A percentile compares a stretch with the other conserved stretches of the same genome.
phyloP scores from a whole-genome alignment of 2,113 vertebrate genomes.

The Camarhynchus parvulus region DNA sequence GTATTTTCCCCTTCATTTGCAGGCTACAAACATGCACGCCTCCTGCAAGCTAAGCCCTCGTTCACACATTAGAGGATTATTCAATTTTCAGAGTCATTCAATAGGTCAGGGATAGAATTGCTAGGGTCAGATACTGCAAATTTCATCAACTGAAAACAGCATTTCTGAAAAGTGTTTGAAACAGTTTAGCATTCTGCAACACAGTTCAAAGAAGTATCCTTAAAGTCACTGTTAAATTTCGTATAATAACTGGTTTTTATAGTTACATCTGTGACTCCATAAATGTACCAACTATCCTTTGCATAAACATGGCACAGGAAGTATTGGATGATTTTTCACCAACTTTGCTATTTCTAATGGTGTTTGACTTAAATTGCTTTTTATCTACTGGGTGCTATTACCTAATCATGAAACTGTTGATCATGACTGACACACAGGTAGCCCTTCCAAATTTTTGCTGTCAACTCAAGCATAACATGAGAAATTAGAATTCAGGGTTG shows the following conservation, averaged over 20 bases:
- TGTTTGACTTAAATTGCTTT: not conserved
- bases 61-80: not conserved
- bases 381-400: not conserved
- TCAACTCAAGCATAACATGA: not conserved
- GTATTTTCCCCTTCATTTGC: not conserved
- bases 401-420: not conserved
- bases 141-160: not conserved
- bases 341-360: not conserved
- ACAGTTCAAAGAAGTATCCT: not conserved
- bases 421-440: not conserved
- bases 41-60: not conserved
- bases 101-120: not conserved
- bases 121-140: not conserved
- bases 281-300: not conserved
- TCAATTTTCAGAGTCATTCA: not conserved
- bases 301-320: not conserved
- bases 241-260: not conserved
- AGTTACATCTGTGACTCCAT: not conserved
- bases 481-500: not conserved
- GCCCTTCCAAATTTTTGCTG: not conserved
- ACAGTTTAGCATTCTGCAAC: not conserved
- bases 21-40: not conserved
- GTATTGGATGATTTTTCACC: not conserved
- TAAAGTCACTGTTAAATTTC: not conserved
- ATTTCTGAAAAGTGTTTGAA: not conserved